These are phyloP conservation scores for Gallinago media DNA, from an alignment of 2,113 vertebrate genomes.

Conservation along the genomic window DNA sequence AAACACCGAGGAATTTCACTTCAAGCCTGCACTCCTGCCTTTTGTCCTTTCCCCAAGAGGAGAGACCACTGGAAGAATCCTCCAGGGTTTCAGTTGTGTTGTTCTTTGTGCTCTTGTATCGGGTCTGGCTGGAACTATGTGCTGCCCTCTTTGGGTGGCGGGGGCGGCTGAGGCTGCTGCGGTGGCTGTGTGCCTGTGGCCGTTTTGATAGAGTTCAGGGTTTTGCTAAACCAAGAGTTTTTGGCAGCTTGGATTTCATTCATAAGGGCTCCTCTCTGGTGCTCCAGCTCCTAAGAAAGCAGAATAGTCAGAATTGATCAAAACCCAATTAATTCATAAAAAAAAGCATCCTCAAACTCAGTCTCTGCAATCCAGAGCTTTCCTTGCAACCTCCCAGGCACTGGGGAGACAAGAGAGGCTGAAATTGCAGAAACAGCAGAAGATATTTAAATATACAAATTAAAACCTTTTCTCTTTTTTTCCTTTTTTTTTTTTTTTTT, in stretches of 20 bases:
- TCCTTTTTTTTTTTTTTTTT: background rate
- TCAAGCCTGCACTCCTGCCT: constrained; percentile 68
- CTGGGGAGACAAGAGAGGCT: background rate
- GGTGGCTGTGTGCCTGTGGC: constrained; percentile 88
- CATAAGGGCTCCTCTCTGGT: constrained; percentile 95
- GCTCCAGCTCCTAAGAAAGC: constrained; percentile 91
- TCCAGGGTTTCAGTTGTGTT: constrained; percentile 14
- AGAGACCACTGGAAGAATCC: constrained; percentile 25
- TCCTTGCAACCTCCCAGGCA: background rate
- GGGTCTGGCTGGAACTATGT: constrained; percentile 74
- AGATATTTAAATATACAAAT: background rate
- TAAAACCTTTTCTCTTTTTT: background rate
- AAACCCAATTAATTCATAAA: background rate
- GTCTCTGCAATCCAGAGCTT: background rate
- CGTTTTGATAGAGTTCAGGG: constrained; percentile 97
- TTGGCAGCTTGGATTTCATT: constrained; percentile 98
- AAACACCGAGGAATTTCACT: constrained; percentile 68
- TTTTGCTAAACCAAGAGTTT: constrained; percentile 99
- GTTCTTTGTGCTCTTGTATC: constrained; percentile 76
- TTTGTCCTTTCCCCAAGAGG: constrained; percentile 54
- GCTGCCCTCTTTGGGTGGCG: constrained; percentile 75
- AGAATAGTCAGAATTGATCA: constrained; percentile 45
- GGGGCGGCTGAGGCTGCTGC: constrained; percentile 61
- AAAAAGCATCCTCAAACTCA: background rate
- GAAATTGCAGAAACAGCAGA: background rate